A percentile compares a stretch with the other conserved stretches of the same genome.
phyloP scores from a whole-genome alignment of 2,888 invertebrate species.

The Ptycholaimellus sp. region DNA sequence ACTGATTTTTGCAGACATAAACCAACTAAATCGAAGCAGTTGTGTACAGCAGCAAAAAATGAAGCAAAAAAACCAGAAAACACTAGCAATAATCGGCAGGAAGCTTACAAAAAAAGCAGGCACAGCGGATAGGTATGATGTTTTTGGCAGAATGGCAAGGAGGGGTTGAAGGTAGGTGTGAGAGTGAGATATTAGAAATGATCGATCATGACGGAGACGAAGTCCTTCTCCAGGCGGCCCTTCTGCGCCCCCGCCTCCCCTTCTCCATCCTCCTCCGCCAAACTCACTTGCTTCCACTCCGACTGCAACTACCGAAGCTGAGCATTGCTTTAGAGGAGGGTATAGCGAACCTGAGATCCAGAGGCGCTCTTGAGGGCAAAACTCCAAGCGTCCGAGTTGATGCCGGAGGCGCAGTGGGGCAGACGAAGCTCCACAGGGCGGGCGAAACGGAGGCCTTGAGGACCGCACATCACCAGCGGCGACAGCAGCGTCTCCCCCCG shows the following conservation, averaged over 20 bases:
- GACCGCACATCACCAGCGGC: slow-evolving; percentile 85
- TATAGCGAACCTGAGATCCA: slow-evolving; percentile 11
- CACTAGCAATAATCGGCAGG: no score
- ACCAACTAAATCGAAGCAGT: no score
- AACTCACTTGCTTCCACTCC: slow-evolving; percentile 15
- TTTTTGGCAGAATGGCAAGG: no score
- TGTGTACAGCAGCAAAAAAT: no score
- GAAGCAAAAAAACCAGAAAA: no score
- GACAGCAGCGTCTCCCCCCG: slow-evolving; percentile 82
- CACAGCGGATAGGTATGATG: no score
- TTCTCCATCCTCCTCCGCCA: background rate
- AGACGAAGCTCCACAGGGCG: slow-evolving; percentile 68
- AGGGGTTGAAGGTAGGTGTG: no score
- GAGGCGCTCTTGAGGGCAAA: slow-evolving; percentile 28
- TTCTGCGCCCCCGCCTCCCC: slow-evolving; percentile 9
- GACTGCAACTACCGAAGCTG: slow-evolving; percentile 22
- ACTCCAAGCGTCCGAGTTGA: slow-evolving; percentile 32
- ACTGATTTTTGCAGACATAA: no score
- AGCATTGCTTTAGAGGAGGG: slow-evolving; percentile 13
- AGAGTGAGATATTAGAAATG: no score
- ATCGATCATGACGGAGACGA: slow-evolving; percentile 67
- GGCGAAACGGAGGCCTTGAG: slow-evolving; percentile 62
- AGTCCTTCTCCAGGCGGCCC: slow-evolving; percentile 52
- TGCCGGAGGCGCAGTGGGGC: slow-evolving; percentile 39
- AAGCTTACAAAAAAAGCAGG: no score